Conservation (phyloP, 1,140 invertebrate genomes). For the Metaphire vulgaris region DNA sequence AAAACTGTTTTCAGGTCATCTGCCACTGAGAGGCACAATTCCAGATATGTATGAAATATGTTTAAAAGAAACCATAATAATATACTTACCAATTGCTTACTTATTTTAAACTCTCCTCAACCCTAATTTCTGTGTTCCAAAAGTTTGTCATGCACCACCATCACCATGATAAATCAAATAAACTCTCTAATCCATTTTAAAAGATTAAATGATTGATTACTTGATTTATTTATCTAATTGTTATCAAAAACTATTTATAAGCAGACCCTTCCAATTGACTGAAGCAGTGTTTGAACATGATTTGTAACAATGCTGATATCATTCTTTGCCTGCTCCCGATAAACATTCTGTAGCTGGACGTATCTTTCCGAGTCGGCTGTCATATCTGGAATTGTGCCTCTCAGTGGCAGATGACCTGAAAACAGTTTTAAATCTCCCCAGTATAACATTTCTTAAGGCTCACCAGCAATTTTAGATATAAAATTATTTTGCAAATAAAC, state of each 20-base stretch:
- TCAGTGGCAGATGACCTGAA: conserved; percentile 69
- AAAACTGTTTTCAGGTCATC: conserved; percentile 54
- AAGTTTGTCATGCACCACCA: no score
- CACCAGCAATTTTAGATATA: conserved; percentile 1
- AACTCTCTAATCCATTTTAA: no score
- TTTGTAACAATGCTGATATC: conserved; percentile 75
- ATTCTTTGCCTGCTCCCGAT: conserved; percentile 68
- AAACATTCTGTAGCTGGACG: conserved; percentile 80
- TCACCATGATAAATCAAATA: no score
- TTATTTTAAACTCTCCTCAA: no score
- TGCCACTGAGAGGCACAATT: conserved; percentile 82
- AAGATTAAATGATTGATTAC: no score
- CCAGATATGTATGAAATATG: no score
- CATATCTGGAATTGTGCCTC: conserved; percentile 95
- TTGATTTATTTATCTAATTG: no score
- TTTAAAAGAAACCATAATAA: no score
- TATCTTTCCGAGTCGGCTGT: conserved; percentile 89
- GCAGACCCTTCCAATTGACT: conserved; percentile 53
- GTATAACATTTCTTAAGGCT: conserved; percentile 1
- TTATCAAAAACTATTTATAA: no score
- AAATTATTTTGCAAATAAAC: neutral
- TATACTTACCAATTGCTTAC: no score
- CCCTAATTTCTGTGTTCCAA: no score
- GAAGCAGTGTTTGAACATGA: conserved; percentile 70
- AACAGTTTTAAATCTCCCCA: conserved; percentile 20